Percentiles rank a stretch among this genome's conserved stretches.
These are phyloP conservation scores for Neodiprion fabricii DNA, from an alignment of 1,140 invertebrate genomes.

Conservation along the genomic window DNA sequence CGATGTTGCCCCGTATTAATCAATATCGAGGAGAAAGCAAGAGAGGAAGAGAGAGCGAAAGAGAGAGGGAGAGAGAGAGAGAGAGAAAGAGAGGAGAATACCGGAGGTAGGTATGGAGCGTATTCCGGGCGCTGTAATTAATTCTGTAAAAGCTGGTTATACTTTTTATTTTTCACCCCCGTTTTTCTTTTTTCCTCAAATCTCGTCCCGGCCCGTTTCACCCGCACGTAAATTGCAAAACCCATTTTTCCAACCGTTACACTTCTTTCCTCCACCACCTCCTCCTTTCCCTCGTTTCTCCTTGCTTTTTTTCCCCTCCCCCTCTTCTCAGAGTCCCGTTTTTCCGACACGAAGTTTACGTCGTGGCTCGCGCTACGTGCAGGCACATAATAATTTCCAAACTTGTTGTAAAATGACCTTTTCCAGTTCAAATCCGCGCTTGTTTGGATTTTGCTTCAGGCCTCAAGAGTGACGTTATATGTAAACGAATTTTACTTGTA, in stretches of 20 bases:
- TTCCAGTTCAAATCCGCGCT: too few relatives aligned
- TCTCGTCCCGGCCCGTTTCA: background rate
- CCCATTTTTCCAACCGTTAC: too few relatives aligned
- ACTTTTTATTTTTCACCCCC: background rate
- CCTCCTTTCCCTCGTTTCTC: background rate
- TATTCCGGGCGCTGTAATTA: background rate
- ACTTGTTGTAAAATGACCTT: too few relatives aligned
- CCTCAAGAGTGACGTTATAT: too few relatives aligned
- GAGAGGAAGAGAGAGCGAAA: background rate
- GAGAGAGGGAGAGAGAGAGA: background rate
- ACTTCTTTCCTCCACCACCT: too few relatives aligned
- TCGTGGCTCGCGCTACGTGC: too few relatives aligned
- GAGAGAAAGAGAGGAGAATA: background rate
- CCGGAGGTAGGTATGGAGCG: background rate
- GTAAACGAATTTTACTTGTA: too few relatives aligned
- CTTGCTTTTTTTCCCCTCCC: background rate
- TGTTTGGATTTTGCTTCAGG: too few relatives aligned
- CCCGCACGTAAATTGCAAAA: background rate
- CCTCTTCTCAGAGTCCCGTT: slow-evolving; percentile 8
- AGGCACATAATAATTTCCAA: too few relatives aligned
- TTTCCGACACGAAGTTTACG: background rate
- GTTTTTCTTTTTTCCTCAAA: background rate
- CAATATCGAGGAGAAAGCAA: background rate
- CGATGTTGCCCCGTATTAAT: background rate
- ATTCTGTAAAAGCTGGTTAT: background rate